A percentile compares a stretch with the other conserved stretches of the same genome.
Evolutionary conservation across 2,113 vertebrate genomes (phyloP).

Genomic region (Meriones unguiculatus): DNA sequence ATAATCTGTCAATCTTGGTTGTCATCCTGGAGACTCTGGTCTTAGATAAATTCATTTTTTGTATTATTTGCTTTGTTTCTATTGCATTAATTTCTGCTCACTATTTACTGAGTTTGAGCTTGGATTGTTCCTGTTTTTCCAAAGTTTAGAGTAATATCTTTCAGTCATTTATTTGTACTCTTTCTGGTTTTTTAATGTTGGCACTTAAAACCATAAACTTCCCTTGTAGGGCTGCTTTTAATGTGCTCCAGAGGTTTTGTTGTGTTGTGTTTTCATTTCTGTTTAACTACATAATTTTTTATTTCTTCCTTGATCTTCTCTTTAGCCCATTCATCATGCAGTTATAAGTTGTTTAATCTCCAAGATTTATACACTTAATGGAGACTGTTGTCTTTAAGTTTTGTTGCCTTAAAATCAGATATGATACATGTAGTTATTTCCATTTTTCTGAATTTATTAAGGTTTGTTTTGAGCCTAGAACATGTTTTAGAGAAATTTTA

Average conservation of each 20-base stretch:
- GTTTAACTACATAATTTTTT: neutral
- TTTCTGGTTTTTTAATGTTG: neutral
- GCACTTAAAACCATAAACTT: neutral
- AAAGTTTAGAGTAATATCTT: neutral
- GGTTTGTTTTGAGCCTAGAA: neutral
- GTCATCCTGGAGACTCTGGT: neutral
- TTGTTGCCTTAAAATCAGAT: neutral
- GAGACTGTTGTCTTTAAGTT: neutral
- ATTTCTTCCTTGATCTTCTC: neutral
- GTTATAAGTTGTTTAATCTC: neutral
- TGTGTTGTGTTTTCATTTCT: neutral
- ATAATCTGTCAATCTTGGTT: neutral
- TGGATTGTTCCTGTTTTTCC: neutral
- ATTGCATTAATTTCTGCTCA: neutral
- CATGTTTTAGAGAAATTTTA: neutral
- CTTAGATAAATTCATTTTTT: neutral
- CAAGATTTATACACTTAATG: neutral
- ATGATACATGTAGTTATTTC: neutral
- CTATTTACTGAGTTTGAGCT: neutral
- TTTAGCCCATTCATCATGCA: neutral
- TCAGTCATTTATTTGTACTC: neutral
- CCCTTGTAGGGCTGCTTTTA: neutral
- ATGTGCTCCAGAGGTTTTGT: neutral
- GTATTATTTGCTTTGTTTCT: neutral
- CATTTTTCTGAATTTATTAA: neutral